These are phyloP conservation scores for Tamias sibiricus DNA, from an alignment of 2,113 vertebrate species.

Conservation along the genomic window DNA sequence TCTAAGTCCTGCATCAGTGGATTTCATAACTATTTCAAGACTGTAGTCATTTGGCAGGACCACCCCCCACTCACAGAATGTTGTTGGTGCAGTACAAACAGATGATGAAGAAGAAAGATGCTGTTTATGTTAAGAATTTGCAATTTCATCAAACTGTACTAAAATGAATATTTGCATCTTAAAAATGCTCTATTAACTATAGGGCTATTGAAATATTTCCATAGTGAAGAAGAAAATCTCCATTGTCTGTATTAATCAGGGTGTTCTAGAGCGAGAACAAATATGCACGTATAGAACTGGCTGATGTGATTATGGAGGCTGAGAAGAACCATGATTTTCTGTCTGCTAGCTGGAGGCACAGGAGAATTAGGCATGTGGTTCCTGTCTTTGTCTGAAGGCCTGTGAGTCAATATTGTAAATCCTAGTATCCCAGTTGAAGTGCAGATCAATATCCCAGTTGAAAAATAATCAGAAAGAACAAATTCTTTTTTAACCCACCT, in stretches of 20 bases:
- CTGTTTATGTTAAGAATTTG: conserved; percentile 15
- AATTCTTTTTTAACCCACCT: background rate
- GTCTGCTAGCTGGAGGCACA: background rate
- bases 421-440: background rate
- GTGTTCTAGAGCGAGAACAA: background rate
- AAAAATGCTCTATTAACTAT: conserved; percentile 14
- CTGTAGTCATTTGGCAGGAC: background rate
- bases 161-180: conserved; percentile 45
- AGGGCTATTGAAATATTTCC: background rate
- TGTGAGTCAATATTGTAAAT: background rate
- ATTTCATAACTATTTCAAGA: conserved; percentile 29
- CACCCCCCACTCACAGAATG: background rate
- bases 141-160: conserved; percentile 32
- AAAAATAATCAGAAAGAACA: background rate
- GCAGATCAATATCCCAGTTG: background rate
- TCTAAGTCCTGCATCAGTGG: background rate
- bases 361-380: background rate
- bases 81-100: background rate
- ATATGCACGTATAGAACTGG: background rate
- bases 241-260: background rate
- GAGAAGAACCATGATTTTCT: background rate
- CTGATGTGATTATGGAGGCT: background rate
- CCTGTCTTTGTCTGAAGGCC: background rate
- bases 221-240: background rate
- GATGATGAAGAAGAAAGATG: conserved; percentile 51